Evolutionary conservation across 2,888 invertebrate genomes (phyloP), one percentile per base, ranked within the genome.

Genomic region (Papilio protenor): DNA sequence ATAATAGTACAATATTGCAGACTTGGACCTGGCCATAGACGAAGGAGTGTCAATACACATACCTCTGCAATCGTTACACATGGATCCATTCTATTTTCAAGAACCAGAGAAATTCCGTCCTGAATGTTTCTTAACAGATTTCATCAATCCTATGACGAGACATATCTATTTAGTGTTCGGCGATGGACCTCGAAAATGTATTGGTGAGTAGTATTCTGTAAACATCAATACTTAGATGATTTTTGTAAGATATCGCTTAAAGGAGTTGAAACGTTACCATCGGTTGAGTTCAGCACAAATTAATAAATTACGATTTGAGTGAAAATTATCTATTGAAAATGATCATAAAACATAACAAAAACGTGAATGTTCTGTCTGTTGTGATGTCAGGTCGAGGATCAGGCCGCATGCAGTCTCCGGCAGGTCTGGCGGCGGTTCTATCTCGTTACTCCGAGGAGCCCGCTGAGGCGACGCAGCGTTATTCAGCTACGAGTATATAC

Each of bases 111-210:
- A 16, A 18, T 52, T 52, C 18, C 52, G 52, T 14, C 52, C 52
- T 2, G 52, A 52, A 18, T 18, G 52, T 5, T 52, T 52, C 18
- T 52, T 52, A 18, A 14, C 1, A 16, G 52, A 52, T 0, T 81
- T 82, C 27, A 57, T 75, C 2, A 81, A 80, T 1, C 69, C 79
- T 0, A 81, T 81, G 16, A 81, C 84, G 8, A 88, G 86, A 64
- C 88, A 84, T 78, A 79, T 86, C 0, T 92, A 89, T 73, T 40
- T 92, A 74, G 91, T 91, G 0, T 91, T 91, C 78, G 92, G 92
- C 27, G 86, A 86, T 70, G 92, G 92, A 59, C 89, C 91, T 2
- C 85, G 92, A 77, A 85, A 85, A 61, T 92, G 92, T 74, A 87
- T 91, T 40, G 92, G 92, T 92, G 78, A 86, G 88, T 84, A n/a